phyloP scores from a whole-genome alignment of 2,797 vertebrate genomes.

The Paguma larvata region DNA sequence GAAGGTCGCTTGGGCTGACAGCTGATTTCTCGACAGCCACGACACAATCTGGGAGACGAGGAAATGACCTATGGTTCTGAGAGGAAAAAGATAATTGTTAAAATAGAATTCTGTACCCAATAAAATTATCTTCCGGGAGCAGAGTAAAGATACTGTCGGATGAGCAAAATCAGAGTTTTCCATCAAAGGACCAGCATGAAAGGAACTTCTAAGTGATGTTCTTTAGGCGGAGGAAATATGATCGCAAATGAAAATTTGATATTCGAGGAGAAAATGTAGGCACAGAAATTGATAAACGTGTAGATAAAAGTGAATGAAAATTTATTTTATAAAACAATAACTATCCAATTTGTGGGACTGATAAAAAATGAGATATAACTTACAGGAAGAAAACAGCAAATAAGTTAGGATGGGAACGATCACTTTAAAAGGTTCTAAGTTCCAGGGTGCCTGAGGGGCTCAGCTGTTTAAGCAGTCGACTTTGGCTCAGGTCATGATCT shows the following conservation, averaged over 20 bases:
- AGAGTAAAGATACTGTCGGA: background rate
- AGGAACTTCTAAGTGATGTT: background rate
- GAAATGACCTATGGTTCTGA: background rate
- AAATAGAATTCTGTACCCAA: background rate
- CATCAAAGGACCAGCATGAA: background rate
- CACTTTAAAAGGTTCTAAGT: background rate
- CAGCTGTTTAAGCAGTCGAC: too few relatives aligned
- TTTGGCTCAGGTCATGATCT: too few relatives aligned
- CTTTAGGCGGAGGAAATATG: background rate
- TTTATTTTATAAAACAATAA: background rate
- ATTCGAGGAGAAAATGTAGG: slow-evolving; percentile 5
- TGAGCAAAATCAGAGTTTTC: background rate
- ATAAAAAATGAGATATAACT: slow-evolving; percentile 28
- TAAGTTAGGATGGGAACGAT: background rate
- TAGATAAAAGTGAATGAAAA: background rate
- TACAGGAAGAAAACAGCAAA: background rate
- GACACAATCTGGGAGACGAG: background rate
- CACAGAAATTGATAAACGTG: background rate
- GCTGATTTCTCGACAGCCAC: background rate
- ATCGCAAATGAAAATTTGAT: background rate
- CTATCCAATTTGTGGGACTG: background rate
- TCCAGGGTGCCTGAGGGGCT: background rate
- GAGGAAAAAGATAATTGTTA: background rate
- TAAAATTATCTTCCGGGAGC: background rate
- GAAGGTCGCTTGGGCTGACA: background rate